Conservation (phyloP, 2,113 vertebrate genomes). For the Polypterus bichir region DNA sequence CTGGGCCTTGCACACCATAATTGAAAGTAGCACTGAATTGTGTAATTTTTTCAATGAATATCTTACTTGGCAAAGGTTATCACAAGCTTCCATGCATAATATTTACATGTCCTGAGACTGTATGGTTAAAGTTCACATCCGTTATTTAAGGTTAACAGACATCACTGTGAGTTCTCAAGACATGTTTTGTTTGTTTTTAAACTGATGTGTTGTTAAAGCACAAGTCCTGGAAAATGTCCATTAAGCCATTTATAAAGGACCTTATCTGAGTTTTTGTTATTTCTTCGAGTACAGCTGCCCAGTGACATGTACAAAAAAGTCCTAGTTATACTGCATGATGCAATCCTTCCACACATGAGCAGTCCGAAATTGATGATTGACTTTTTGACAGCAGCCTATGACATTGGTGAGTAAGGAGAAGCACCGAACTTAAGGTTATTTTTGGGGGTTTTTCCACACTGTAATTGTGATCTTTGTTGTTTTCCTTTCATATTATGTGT, state of each 20-base stretch:
- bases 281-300: conserved; percentile 52
- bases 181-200: background rate
- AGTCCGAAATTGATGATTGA: conserved; percentile 85
- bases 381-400: conserved; percentile 81
- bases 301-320: conserved; percentile 78
- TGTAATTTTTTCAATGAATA: too few relatives aligned
- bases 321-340: conserved; percentile 74
- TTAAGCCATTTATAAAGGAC: too few relatives aligned
- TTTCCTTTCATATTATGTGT: background rate
- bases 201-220: too few relatives aligned
- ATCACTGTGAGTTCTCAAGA: background rate
- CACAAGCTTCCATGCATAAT: too few relatives aligned
- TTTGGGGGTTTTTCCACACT: background rate
- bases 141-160: background rate
- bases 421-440: background rate
- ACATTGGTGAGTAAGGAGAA: conserved; percentile 56
- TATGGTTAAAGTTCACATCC: too few relatives aligned
- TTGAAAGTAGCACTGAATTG: too few relatives aligned
- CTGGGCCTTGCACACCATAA: too few relatives aligned
- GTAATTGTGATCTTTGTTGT: background rate
- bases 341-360: conserved; percentile 78
- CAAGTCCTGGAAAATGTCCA: too few relatives aligned
- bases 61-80: too few relatives aligned
- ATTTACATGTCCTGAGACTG: too few relatives aligned
- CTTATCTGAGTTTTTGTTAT: background rate